Conservation (phyloP, 2,888 invertebrate genomes). For the Drosophila pegasa region DNA sequence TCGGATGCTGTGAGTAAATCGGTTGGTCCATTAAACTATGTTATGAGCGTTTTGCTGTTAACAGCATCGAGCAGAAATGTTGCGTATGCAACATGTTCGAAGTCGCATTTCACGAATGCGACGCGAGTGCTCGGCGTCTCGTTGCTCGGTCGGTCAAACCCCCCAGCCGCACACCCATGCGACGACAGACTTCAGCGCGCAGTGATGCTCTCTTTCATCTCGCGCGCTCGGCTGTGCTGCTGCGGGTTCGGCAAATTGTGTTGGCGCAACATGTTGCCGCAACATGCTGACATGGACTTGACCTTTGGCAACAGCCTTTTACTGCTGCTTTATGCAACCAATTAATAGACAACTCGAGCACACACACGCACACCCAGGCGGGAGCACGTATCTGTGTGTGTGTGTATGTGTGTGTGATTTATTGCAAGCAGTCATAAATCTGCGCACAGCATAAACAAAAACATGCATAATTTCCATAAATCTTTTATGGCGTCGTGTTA, state of each 20-base stretch:
- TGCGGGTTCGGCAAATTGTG: conserved; percentile 1
- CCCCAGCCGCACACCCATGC: background rate
- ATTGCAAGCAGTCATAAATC: conserved; percentile 75
- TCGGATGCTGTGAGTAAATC: conserved; percentile 9
- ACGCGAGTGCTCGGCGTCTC: conserved; percentile 26
- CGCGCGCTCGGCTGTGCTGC: background rate
- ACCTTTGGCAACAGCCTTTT: conserved; percentile 74
- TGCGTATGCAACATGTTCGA: conserved; percentile 18
- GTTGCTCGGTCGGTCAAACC: conserved; percentile 36
- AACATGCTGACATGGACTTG: conserved; percentile 51
- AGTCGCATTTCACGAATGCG: conserved; percentile 20
- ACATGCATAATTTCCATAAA: conserved; percentile 80
- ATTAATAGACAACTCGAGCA: conserved; percentile 68
- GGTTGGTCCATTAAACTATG: background rate
- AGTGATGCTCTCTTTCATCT: conserved; percentile 23
- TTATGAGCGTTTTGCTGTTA: conserved; percentile 10
- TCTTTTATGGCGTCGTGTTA: conserved; percentile 74
- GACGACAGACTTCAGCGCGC: background rate
- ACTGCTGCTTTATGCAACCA: conserved; percentile 66
- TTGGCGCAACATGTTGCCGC: conserved; percentile 54
- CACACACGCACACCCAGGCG: conserved; percentile 7
- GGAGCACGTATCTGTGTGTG: conserved; percentile 2
- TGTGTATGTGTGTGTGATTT: conserved; percentile 61
- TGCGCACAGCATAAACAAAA: conserved; percentile 65
- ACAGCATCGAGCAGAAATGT: conserved; percentile 35